phyloP scores from a whole-genome alignment of 1,140 invertebrate genomes.

The Paracyclopina nana region DNA sequence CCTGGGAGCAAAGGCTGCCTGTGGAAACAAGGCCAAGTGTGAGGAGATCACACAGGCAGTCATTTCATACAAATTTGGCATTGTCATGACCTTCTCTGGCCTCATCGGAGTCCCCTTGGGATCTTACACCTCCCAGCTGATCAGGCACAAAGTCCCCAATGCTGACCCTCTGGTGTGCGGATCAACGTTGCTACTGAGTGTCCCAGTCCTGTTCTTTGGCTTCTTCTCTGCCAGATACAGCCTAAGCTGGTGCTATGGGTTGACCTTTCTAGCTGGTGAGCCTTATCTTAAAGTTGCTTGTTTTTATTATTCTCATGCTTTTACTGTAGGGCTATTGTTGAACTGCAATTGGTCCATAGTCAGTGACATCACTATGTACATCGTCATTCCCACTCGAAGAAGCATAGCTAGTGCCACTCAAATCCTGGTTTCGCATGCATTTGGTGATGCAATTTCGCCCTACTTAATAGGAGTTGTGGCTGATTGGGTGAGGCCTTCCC shows the following conservation, averaged over 20 bases:
- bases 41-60: slow-evolving; percentile 33
- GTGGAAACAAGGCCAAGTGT: slow-evolving; percentile 12
- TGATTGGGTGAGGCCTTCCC: slow-evolving; percentile 6
- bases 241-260: slow-evolving; percentile 42
- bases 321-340: slow-evolving; percentile 39
- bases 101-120: slow-evolving; percentile 77
- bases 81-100: slow-evolving; percentile 77
- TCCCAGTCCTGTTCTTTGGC: slow-evolving; percentile 61
- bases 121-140: slow-evolving; percentile 47
- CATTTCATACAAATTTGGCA: slow-evolving; percentile 71
- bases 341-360: slow-evolving; percentile 97
- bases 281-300: background rate
- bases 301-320: background rate
- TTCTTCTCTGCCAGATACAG: slow-evolving; percentile 41
- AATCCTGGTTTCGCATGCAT: slow-evolving; percentile 69
- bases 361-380: slow-evolving; percentile 89
- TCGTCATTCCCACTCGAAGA: slow-evolving; percentile 66
- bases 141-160: slow-evolving; percentile 29
- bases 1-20: slow-evolving; percentile 11
- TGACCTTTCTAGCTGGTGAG: slow-evolving; percentile 46
- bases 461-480: slow-evolving; percentile 68
- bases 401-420: slow-evolving; percentile 85
- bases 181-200: slow-evolving; percentile 55
- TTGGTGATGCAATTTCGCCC: slow-evolving; percentile 82
- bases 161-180: slow-evolving; percentile 85